A percentile compares a stretch with the other conserved stretches of the same genome.
phyloP scores from a whole-genome alignment of 1,140 invertebrate species.

The Aphaenogaster rudis region DNA sequence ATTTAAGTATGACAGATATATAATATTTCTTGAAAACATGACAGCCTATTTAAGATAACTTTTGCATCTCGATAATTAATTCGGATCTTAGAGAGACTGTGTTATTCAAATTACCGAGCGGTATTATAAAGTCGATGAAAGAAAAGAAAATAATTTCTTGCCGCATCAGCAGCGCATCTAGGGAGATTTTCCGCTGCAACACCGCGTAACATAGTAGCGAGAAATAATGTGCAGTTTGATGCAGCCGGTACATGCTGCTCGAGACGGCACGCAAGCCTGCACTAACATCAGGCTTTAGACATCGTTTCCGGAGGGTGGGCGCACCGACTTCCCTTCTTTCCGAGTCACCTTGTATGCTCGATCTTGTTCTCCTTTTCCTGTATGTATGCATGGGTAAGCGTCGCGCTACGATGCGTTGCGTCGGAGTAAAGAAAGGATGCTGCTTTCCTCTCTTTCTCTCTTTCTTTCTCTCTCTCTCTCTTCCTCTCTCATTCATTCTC shows the following conservation, averaged over 20 bases:
- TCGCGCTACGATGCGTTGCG: constrained; percentile 26
- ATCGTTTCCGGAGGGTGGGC: constrained; percentile 64
- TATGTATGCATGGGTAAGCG: constrained; percentile 63
- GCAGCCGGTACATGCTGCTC: constrained; percentile 44
- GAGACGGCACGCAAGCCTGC: constrained; percentile 66
- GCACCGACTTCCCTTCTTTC: constrained; percentile 63
- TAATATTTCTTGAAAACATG: background rate
- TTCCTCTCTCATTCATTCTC: constrained; percentile 6
- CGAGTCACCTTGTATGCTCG: constrained; percentile 43
- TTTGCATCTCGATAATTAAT: background rate
- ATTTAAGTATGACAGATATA: background rate
- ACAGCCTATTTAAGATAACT: background rate
- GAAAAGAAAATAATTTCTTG: constrained; percentile 14
- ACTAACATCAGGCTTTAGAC: constrained; percentile 57
- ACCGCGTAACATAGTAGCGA: constrained; percentile 40
- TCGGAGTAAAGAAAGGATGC: constrained; percentile 16
- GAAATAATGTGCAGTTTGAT: constrained; percentile 58
- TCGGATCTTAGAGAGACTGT: background rate
- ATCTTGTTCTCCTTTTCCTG: constrained; percentile 69
- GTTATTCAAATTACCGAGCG: constrained; percentile 16
- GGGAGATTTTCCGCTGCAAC: constrained; percentile 49
- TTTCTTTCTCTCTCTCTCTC: background rate
- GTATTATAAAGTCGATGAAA: constrained; percentile 17
- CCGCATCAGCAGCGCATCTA: constrained; percentile 35
- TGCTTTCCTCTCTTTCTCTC: background rate